Evolutionary conservation across 2,797 vertebrate genomes (phyloP).

Genomic region (Distichodus sexfasciatus): DNA sequence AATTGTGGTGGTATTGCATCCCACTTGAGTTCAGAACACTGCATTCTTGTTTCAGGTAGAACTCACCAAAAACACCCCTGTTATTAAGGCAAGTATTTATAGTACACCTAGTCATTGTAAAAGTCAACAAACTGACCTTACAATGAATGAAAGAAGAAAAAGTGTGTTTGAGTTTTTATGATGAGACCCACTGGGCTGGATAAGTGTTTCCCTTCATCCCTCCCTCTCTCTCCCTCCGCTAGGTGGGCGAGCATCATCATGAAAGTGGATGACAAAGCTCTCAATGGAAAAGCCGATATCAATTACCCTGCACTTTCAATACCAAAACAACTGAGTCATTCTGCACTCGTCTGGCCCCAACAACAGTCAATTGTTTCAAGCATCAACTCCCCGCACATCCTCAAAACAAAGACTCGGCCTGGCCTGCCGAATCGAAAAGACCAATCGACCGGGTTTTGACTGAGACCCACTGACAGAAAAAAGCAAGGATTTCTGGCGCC

Average conservation of each 20-base stretch:
- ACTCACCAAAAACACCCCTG: no score
- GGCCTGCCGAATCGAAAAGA: conserved; percentile 23
- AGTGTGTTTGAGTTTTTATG: no score
- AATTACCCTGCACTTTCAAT: conserved; percentile 39
- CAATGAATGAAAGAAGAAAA: no score
- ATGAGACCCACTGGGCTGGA: conserved; percentile 9
- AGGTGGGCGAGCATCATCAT: conserved; percentile 18
- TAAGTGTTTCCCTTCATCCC: conserved; percentile 19
- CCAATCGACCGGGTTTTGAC: no score
- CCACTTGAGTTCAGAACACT: no score
- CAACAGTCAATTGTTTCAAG: conserved; percentile 42
- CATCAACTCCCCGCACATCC: conserved; percentile 10
- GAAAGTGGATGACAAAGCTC: conserved; percentile 44
- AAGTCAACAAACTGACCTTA: no score
- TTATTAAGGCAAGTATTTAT: no score
- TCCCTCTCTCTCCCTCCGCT: conserved; percentile 10
- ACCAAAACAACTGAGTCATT: conserved; percentile 41
- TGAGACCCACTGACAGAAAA: conserved; percentile 12
- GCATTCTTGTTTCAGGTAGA: no score
- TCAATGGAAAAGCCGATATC: conserved; percentile 39
- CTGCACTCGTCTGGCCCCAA: conserved; percentile 31
- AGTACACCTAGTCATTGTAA: no score
- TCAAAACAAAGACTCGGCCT: conserved; percentile 16
- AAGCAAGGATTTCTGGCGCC: background rate
- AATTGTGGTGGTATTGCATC: no score